These are phyloP conservation scores for Dreissena rostriformis DNA, from an alignment of 1,140 invertebrate species.

Conservation along the genomic window DNA sequence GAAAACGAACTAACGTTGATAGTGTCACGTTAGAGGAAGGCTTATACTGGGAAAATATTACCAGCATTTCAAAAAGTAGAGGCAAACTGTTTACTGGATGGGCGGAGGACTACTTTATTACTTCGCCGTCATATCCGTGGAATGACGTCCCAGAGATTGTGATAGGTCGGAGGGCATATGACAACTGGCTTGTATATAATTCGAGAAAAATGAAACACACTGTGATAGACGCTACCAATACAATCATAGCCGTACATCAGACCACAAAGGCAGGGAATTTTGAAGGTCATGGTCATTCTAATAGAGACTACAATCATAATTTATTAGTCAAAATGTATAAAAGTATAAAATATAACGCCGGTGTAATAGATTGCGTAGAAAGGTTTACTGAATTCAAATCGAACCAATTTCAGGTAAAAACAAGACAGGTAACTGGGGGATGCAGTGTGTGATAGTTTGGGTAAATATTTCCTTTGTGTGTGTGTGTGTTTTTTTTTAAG, in stretches of 20 bases:
- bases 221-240: slow-evolving; percentile 66
- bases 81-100: slow-evolving; percentile 61
- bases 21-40: slow-evolving; percentile 60
- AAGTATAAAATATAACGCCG: slow-evolving; percentile 57
- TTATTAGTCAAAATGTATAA: slow-evolving; percentile 57
- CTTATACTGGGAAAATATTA: slow-evolving; percentile 48
- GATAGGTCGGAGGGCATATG: slow-evolving; percentile 66
- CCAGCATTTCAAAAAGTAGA: slow-evolving; percentile 40
- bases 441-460: slow-evolving; percentile 9
- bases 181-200: slow-evolving; percentile 70
- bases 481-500: neutral
- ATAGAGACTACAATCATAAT: slow-evolving; percentile 60
- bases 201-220: slow-evolving; percentile 51
- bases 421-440: slow-evolving; percentile 16
- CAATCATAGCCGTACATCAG: slow-evolving; percentile 68
- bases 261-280: slow-evolving; percentile 67
- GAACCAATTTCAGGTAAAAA: neutral
- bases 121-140: slow-evolving; percentile 64
- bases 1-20: slow-evolving; percentile 61
- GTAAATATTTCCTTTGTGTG: neutral
- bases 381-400: slow-evolving; percentile 24
- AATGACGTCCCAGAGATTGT: slow-evolving; percentile 67
- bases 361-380: slow-evolving; percentile 55
- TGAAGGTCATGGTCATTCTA: slow-evolving; percentile 57
- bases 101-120: slow-evolving; percentile 72